Evolutionary conservation across 2,797 vertebrate species (phyloP).

Genomic region (Brachyrhaphis roseni): DNA sequence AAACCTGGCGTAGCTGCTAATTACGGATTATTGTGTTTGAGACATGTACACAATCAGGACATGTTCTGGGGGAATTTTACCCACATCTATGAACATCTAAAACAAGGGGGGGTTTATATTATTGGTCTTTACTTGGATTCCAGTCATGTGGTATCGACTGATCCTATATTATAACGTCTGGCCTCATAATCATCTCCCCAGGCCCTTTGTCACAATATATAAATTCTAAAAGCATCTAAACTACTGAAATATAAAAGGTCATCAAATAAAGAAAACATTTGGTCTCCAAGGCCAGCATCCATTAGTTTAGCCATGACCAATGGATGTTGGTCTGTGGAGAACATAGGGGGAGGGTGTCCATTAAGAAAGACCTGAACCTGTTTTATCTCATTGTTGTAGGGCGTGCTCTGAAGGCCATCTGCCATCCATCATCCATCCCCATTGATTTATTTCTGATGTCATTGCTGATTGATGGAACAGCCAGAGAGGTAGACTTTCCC

Average conservation of each 20-base stretch:
- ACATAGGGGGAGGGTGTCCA: slow-evolving; percentile 18
- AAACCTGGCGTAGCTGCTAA: slow-evolving; percentile 16
- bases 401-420: slow-evolving; percentile 50
- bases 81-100: neutral
- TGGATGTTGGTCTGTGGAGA: slow-evolving; percentile 9
- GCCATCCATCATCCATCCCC: slow-evolving; percentile 44
- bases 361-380: slow-evolving; percentile 25
- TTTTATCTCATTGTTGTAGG: slow-evolving; percentile 25
- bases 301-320: slow-evolving; percentile 14
- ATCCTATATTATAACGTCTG: neutral
- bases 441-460: slow-evolving; percentile 63
- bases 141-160: neutral
- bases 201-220: neutral
- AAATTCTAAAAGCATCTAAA: neutral
- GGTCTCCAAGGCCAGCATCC: neutral
- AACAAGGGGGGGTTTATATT: neutral
- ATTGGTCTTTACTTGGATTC: neutral
- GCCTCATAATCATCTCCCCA: neutral
- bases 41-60: slow-evolving; percentile 4
- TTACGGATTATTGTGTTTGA: slow-evolving; percentile 17
- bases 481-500: slow-evolving; percentile 20
- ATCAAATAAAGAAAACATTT: neutral
- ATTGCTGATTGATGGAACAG: slow-evolving; percentile 45
- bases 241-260: neutral
- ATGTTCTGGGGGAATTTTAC: neutral